A percentile compares a stretch with the other conserved stretches of the same genome.
These are phyloP conservation scores for Apus apus DNA, from an alignment of 2,113 vertebrate species.

Conservation along the genomic window DNA sequence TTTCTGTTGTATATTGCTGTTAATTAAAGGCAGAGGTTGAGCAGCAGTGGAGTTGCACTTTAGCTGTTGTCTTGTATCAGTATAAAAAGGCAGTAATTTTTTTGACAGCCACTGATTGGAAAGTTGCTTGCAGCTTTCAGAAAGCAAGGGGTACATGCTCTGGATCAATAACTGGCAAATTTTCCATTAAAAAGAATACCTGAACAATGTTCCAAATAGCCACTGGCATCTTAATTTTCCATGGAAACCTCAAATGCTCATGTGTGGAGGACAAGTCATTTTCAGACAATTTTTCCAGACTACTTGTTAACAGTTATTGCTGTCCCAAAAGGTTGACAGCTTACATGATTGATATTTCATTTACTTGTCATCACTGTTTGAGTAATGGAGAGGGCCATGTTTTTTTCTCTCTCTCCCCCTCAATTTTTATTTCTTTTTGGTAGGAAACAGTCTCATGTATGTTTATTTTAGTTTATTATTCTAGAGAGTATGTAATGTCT, in stretches of 20 bases:
- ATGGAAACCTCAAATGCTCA: constrained; percentile 73
- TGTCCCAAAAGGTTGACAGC: constrained; percentile 85
- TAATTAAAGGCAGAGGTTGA: constrained; percentile 72
- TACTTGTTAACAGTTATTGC: constrained; percentile 90
- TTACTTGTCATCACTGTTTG: constrained; percentile 80
- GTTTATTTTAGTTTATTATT: constrained; percentile 5
- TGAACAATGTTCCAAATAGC: constrained; percentile 91
- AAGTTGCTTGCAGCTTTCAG: constrained; percentile 88
- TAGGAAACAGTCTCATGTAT: constrained; percentile 12
- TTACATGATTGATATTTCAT: constrained; percentile 85
- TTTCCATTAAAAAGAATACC: constrained; percentile 98
- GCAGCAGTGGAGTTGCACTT: constrained; percentile 35
- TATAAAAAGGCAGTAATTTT: constrained; percentile 85
- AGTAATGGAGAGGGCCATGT: constrained; percentile 74
- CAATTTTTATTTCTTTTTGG: not conserved
- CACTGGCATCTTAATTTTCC: constrained; percentile 87
- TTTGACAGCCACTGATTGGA: constrained; percentile 96
- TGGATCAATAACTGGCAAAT: constrained; percentile 98
- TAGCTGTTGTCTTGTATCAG: constrained; percentile 77
- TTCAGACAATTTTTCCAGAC: constrained; percentile 85
- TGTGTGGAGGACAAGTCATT: constrained; percentile 80
- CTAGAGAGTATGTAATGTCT: not conserved
- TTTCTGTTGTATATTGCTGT: constrained; percentile 6
- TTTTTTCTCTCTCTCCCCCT: not conserved
- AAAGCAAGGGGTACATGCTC: constrained; percentile 84